Conservation (phyloP, 2,888 invertebrate genomes). For the Deilephila porcellus region DNA sequence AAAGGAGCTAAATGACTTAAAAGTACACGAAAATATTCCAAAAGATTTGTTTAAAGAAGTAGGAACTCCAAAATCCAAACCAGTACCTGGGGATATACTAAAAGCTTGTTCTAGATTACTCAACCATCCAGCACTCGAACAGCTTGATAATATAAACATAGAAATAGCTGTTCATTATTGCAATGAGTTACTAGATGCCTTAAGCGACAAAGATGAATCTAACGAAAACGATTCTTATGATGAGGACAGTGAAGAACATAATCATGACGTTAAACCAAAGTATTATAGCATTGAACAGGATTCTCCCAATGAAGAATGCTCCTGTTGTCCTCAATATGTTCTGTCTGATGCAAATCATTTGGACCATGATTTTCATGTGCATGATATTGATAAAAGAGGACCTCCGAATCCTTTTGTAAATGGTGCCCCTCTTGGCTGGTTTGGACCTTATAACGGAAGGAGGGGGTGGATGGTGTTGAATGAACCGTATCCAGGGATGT, state of each 20-base stretch:
- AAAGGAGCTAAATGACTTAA: neutral
- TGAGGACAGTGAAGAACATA: too few species aligned
- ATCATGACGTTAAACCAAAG: neutral
- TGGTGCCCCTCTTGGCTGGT: constrained; percentile 8
- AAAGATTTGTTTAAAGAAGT: neutral
- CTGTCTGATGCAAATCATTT: neutral
- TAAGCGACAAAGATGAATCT: neutral
- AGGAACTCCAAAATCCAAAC: neutral
- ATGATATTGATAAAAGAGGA: neutral
- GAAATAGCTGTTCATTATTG: constrained; percentile 13
- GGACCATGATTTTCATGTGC: neutral
- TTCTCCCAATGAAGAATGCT: neutral
- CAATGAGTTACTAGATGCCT: neutral
- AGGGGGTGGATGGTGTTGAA: constrained; percentile 35
- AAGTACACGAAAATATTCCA: neutral
- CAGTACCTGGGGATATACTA: neutral
- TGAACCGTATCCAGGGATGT: constrained; percentile 36
- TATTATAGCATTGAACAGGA: neutral
- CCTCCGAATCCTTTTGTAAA: neutral
- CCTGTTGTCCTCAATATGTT: neutral
- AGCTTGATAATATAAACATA: neutral
- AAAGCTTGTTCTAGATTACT: neutral
- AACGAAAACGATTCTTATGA: neutral
- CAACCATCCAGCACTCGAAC: neutral
- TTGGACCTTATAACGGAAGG: constrained; percentile 34